phyloP scores from a whole-genome alignment of 2,113 vertebrate genomes.

The Nothocercus julius region DNA sequence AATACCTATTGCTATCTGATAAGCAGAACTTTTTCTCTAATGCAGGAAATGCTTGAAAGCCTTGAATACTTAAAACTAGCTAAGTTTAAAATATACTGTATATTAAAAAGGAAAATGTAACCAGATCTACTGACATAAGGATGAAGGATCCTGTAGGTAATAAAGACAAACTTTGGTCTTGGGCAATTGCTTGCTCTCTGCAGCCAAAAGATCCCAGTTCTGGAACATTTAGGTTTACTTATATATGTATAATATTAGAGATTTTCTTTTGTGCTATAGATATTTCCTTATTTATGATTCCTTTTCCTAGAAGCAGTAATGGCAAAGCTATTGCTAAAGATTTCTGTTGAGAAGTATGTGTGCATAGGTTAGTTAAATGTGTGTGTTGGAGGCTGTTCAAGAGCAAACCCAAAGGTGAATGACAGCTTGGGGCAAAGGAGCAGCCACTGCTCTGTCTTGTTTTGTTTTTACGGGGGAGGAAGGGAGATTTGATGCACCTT shows the following conservation, averaged over 20 bases:
- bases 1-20: not conserved
- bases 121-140: not conserved
- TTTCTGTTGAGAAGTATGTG: not conserved
- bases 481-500: not conserved
- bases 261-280: not conserved
- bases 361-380: not conserved
- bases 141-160: not conserved
- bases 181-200: not conserved
- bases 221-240: not conserved
- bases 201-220: fast-evolving
- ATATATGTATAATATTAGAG: not conserved
- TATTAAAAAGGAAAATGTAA: not conserved
- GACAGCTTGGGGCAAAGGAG: not conserved
- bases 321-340: not conserved
- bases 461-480: not conserved
- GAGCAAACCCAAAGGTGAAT: not conserved
- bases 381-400: not conserved
- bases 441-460: not conserved
- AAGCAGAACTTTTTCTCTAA: not conserved
- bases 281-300: not conserved
- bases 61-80: not conserved
- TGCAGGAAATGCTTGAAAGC: not conserved
- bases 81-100: not conserved
- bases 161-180: not conserved
- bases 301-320: not conserved